Evolutionary conservation across 2,797 vertebrate species (phyloP).

Genomic region (Notolepis coatsorum): DNA sequence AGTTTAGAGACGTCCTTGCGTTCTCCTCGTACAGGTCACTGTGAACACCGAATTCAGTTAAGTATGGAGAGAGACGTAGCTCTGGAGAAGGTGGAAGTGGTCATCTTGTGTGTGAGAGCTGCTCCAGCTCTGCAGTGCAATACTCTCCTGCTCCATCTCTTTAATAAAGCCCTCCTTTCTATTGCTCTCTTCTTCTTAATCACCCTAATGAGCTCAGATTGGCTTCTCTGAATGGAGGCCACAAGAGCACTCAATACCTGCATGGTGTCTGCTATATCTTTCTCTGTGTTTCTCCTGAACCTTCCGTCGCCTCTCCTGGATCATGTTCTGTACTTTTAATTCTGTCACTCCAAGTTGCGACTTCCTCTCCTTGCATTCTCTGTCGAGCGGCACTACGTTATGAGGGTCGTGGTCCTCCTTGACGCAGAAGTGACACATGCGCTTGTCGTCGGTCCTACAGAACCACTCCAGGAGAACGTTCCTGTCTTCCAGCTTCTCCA

Average conservation of each 20-base stretch:
- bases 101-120: neutral
- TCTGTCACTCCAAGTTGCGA: neutral
- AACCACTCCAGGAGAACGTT: neutral
- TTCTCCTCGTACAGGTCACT: neutral
- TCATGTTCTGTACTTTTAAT: neutral
- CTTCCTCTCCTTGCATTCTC: neutral
- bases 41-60: neutral
- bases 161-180: neutral
- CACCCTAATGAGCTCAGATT: conserved; percentile 16
- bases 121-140: neutral
- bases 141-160: no score
- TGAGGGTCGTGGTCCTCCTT: neutral
- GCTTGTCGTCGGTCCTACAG: neutral
- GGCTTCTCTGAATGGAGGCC: conserved; percentile 1
- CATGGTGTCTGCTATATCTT: neutral
- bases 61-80: neutral
- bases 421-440: neutral
- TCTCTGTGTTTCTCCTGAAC: neutral
- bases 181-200: conserved; percentile 11
- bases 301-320: neutral
- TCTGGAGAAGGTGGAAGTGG: conserved; percentile 1
- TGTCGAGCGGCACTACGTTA: neutral
- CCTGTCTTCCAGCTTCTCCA: neutral
- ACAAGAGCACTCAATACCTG: conserved; percentile 1
- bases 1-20: neutral